Evolutionary conservation across 2,797 vertebrate species (phyloP).

Genomic region (Harpagifer antarcticus): DNA sequence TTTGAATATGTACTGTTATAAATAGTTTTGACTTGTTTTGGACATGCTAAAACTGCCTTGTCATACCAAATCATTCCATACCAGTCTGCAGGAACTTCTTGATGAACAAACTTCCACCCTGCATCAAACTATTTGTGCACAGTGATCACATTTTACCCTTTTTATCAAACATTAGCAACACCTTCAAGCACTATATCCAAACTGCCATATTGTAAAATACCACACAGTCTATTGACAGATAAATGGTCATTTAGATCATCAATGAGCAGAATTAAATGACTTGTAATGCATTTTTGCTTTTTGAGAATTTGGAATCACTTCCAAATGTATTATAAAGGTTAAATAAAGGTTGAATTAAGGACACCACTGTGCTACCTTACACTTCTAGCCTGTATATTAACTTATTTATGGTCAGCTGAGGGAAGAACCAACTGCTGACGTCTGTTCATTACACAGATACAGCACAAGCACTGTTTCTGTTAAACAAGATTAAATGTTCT

Average conservation of each 20-base stretch:
- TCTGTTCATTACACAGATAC: conserved; percentile 29
- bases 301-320: background rate
- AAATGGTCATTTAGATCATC: too few relatives aligned
- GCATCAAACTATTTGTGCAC: background rate
- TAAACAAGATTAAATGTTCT: conserved; percentile 36
- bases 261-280: background rate
- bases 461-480: conserved; percentile 32
- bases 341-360: too few relatives aligned
- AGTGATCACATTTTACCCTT: too few relatives aligned
- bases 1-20: background rate
- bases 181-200: background rate
- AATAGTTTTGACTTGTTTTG: background rate
- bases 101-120: background rate
- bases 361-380: background rate
- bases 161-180: background rate
- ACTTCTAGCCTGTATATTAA: background rate
- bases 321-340: too few relatives aligned
- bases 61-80: too few relatives aligned
- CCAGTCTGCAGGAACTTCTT: background rate
- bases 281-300: background rate
- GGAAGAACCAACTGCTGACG: conserved; percentile 27
- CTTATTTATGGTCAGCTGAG: conserved; percentile 38
- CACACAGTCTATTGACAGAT: background rate
- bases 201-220: background rate
- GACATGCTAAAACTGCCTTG: background rate